A percentile compares a stretch with the other conserved stretches of the same genome.
These are phyloP conservation scores for Pogonocichla stellata DNA, from an alignment of 2,113 vertebrate genomes.

Conservation along the genomic window DNA sequence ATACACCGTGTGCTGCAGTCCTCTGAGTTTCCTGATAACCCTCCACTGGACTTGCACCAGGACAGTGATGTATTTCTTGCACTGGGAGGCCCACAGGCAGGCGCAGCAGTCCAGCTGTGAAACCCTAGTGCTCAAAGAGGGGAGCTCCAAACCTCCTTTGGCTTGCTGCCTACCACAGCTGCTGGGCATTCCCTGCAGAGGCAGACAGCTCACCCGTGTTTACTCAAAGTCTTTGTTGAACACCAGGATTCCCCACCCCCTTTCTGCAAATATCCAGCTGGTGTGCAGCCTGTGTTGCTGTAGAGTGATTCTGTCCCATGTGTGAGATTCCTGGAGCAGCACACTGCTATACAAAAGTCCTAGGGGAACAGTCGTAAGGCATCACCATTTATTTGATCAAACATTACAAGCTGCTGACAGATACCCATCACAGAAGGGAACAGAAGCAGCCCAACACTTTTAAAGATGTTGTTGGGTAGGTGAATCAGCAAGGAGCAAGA, in stretches of 20 bases:
- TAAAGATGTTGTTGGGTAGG: neutral
- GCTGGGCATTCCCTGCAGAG: neutral
- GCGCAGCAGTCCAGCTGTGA: neutral
- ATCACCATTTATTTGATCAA: neutral
- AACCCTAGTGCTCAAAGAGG: neutral
- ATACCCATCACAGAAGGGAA: neutral
- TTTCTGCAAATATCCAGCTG: neutral
- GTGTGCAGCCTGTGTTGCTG: neutral
- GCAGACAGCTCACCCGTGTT: neutral
- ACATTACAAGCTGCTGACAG: neutral
- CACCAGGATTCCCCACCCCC: fast-evolving
- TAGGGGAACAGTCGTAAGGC: neutral
- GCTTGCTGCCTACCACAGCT: neutral
- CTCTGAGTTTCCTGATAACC: neutral
- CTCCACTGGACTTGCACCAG: neutral
- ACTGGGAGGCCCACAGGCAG: neutral
- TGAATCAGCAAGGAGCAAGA: neutral
- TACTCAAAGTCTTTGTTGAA: neutral
- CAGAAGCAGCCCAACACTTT: neutral
- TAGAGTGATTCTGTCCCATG: neutral
- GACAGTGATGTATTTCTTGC: neutral
- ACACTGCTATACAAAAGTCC: neutral
- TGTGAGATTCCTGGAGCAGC: neutral
- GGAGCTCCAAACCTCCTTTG: neutral
- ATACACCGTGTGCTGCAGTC: neutral